Conservation (phyloP, 2,888 invertebrate species). For the Hermodice carunculata region DNA sequence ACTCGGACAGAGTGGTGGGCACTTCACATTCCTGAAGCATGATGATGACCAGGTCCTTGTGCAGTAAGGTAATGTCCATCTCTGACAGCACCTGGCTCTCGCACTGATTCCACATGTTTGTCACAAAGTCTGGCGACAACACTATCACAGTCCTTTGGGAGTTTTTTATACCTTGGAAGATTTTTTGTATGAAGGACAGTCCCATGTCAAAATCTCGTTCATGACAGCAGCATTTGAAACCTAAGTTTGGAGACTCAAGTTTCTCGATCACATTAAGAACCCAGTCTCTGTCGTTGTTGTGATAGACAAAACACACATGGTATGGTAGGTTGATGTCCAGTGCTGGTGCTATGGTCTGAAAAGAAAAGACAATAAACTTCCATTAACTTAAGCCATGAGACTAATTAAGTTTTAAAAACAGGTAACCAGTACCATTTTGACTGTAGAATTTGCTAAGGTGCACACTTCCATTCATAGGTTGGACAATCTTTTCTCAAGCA, state of each 20-base stretch:
- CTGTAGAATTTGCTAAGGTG: too few species aligned
- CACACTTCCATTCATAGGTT: too few species aligned
- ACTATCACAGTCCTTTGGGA: constrained; percentile 31
- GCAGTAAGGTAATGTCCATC: constrained; percentile 19
- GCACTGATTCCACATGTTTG: constrained; percentile 27
- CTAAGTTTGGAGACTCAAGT: constrained; percentile 29
- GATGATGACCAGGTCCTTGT: constrained; percentile 24
- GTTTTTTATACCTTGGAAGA: constrained; percentile 27
- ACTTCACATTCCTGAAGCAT: constrained; percentile 30
- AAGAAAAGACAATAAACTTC: too few species aligned
- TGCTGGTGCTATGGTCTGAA: constrained; percentile 23
- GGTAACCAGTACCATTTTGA: too few species aligned
- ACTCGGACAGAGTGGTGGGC: constrained; percentile 22
- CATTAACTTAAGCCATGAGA: too few species aligned
- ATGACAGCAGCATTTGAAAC: constrained; percentile 35
- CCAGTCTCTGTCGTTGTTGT: constrained; percentile 35
- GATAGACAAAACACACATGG: constrained; percentile 38
- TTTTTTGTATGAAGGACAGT: constrained; percentile 1
- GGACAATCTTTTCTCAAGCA: too few species aligned
- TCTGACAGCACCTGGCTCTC: constrained; percentile 26
- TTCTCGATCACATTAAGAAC: constrained; percentile 30
- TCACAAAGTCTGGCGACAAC: constrained; percentile 34
- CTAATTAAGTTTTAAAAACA: too few species aligned
- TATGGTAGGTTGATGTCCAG: constrained; percentile 13
- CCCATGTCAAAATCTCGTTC: constrained; percentile 24